These are phyloP conservation scores for Oceanites oceanicus DNA, from an alignment of 2,113 vertebrate species.

Conservation along the genomic window DNA sequence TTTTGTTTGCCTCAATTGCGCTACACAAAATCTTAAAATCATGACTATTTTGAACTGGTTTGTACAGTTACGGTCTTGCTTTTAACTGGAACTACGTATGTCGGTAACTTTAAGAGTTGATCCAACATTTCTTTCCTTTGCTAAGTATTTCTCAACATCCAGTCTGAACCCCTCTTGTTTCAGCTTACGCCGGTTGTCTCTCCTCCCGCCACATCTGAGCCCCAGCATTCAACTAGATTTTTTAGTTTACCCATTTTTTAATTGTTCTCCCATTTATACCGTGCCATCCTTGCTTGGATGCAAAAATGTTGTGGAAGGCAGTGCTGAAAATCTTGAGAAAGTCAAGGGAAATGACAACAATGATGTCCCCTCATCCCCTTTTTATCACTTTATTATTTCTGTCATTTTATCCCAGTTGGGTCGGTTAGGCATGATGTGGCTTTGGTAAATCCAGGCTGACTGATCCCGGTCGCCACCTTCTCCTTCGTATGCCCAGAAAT, in stretches of 20 bases:
- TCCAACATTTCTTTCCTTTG: not conserved
- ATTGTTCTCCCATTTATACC: not conserved
- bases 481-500: not conserved
- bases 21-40: not conserved
- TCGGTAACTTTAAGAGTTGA: not conserved
- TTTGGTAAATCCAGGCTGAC: not conserved
- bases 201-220: not conserved
- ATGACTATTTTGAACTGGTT: not conserved
- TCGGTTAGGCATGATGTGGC: slow-evolving; percentile 9
- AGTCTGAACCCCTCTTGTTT: not conserved
- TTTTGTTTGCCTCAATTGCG: not conserved
- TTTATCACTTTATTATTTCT: not conserved
- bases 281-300: not conserved
- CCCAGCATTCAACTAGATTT: not conserved
- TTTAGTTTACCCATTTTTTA: not conserved
- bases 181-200: not conserved
- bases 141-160: not conserved
- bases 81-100: not conserved
- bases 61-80: not conserved
- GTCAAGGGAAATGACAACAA: not conserved
- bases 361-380: not conserved
- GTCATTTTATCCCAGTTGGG: not conserved
- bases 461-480: not conserved
- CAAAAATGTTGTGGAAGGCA: not conserved
- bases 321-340: not conserved